These are phyloP conservation scores for Noctua pronuba DNA, from an alignment of 2,888 invertebrate genomes.

Conservation along the genomic window DNA sequence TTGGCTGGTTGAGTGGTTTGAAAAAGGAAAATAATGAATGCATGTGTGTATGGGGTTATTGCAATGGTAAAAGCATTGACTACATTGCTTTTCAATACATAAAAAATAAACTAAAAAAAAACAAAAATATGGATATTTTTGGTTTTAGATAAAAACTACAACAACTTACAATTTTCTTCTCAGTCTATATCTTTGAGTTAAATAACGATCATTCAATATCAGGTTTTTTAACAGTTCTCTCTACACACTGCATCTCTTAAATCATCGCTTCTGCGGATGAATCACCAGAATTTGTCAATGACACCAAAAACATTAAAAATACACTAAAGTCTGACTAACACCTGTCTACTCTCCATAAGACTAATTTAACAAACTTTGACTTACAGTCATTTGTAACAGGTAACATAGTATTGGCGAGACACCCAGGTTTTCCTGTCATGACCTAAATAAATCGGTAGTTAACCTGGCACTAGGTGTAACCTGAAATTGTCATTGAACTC, in stretches of 20 bases:
- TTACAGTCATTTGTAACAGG: slow-evolving; percentile 28
- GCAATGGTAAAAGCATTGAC: background rate
- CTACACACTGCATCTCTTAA: background rate
- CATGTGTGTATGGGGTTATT: background rate
- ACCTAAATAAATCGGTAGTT: slow-evolving; percentile 49
- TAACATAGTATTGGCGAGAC: slow-evolving; percentile 50
- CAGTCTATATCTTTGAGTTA: background rate
- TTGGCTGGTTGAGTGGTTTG: background rate
- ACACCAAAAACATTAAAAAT: background rate
- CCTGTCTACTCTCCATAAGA: background rate
- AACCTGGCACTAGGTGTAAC: slow-evolving; percentile 29
- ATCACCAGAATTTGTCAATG: background rate
- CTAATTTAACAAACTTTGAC: background rate
- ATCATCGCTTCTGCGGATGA: background rate
- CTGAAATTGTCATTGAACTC: slow-evolving; percentile 58
- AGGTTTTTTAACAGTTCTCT: no score
- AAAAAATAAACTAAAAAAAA: background rate
- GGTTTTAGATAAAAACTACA: no score
- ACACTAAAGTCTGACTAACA: background rate
- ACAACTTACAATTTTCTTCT: background rate
- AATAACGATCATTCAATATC: background rate
- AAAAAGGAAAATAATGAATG: background rate
- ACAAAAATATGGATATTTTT: no score
- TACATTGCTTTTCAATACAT: background rate
- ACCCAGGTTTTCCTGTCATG: slow-evolving; percentile 28